These are phyloP conservation scores for Diachasma alloeum DNA, from an alignment of 1,140 invertebrate genomes.

Conservation along the genomic window DNA sequence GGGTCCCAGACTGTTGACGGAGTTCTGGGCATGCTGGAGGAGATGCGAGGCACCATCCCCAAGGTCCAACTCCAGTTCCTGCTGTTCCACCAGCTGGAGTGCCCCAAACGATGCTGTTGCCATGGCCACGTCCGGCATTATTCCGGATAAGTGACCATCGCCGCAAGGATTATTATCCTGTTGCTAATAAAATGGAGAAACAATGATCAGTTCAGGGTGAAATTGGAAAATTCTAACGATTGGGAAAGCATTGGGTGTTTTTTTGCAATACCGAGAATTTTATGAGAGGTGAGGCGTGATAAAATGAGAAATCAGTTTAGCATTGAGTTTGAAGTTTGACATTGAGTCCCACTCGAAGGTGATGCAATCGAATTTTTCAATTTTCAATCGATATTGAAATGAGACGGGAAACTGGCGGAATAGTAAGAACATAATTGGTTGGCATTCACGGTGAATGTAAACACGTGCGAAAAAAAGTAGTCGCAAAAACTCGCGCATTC, in stretches of 20 bases:
- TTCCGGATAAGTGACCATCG: slow-evolving; percentile 78
- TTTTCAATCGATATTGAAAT: background rate
- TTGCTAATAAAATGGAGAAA: slow-evolving; percentile 47
- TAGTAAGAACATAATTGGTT: too few species aligned
- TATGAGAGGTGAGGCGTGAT: background rate
- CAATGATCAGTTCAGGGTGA: background rate
- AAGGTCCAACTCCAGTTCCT: slow-evolving; percentile 75
- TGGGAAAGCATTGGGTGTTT: background rate
- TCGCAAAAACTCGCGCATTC: too few species aligned
- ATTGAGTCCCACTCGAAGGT: background rate
- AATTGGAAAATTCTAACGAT: background rate
- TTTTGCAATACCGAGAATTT: background rate
- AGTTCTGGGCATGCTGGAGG: slow-evolving; percentile 52
- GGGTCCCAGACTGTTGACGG: slow-evolving; percentile 43
- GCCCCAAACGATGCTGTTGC: slow-evolving; percentile 79
- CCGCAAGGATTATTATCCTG: slow-evolving; percentile 70
- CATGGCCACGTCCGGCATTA: slow-evolving; percentile 91
- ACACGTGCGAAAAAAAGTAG: too few species aligned
- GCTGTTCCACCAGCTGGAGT: slow-evolving; percentile 74
- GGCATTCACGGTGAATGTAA: too few species aligned
- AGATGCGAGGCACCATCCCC: slow-evolving; percentile 77
- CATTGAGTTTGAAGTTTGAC: background rate
- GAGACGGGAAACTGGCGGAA: background rate
- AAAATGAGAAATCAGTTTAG: background rate
- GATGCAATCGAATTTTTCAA: background rate